These are phyloP conservation scores for Pachydiplax longipennis DNA, from an alignment of 2,888 invertebrate genomes.

Conservation along the genomic window DNA sequence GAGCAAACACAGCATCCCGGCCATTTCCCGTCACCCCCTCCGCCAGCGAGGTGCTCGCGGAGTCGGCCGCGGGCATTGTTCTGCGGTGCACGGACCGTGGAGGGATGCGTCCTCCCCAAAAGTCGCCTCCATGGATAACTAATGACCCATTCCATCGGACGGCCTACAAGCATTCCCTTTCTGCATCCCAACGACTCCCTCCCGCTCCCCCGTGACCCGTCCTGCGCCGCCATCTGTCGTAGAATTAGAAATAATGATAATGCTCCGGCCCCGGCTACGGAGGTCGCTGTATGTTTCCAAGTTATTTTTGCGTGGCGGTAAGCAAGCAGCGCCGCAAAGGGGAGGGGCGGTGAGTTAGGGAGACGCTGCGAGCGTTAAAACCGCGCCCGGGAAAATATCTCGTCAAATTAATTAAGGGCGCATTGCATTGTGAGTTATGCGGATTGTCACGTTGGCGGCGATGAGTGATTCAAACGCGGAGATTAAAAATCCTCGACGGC, in stretches of 20 bases:
- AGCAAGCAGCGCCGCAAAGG: not conserved
- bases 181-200: not conserved
- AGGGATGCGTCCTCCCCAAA: not conserved
- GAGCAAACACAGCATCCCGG: not conserved
- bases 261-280: not conserved
- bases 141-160: constrained; percentile 37
- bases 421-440: too few species aligned
- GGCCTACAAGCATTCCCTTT: constrained; percentile 28
- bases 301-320: not conserved
- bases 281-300: not conserved
- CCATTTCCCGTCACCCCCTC: not conserved
- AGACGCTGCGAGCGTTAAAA: too few species aligned
- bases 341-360: not conserved
- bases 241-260: constrained; percentile 40
- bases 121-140: constrained; percentile 28
- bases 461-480: too few species aligned
- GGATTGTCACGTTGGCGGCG: too few species aligned
- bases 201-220: not conserved
- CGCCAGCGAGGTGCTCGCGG: not conserved
- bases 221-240: not conserved
- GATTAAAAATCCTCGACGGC: too few species aligned
- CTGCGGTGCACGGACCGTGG: not conserved
- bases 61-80: too few species aligned
- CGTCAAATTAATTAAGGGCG: too few species aligned
- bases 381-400: too few species aligned